Conservation (phyloP, 2,888 invertebrate species). For the Selenia dentaria region DNA sequence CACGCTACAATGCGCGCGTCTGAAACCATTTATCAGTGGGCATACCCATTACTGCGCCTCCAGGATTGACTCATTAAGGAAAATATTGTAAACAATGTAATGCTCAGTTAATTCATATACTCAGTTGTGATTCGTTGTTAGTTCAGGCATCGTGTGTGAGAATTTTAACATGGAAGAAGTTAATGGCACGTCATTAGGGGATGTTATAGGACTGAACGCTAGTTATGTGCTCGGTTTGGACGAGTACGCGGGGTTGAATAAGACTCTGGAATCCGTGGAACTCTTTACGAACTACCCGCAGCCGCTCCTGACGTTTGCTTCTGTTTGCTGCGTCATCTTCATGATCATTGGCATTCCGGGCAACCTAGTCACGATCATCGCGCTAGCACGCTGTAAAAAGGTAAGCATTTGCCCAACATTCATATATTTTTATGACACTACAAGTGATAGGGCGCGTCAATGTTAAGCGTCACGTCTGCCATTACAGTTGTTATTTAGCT, state of each 20-base stretch:
- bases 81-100: constrained; percentile 53
- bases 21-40: constrained; percentile 47
- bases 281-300: constrained; percentile 89
- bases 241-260: constrained; percentile 47
- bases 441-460: too few species aligned
- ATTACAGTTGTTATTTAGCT: too few species aligned
- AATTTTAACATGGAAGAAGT: constrained; percentile 46
- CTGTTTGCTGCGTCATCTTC: constrained; percentile 88
- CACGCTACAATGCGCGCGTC: constrained; percentile 27
- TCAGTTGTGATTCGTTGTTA: constrained; percentile 50
- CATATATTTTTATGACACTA: too few species aligned
- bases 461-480: too few species aligned
- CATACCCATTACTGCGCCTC: constrained; percentile 50
- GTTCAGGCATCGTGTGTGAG: constrained; percentile 14
- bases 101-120: constrained; percentile 44
- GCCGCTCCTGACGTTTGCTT: constrained; percentile 87
- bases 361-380: constrained; percentile 90
- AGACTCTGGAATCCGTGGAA: constrained; percentile 58
- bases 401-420: constrained; percentile 73
- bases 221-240: constrained; percentile 46
- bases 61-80: constrained; percentile 69
- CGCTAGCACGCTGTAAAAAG: constrained; percentile 90
- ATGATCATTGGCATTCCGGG: constrained; percentile 92
- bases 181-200: constrained; percentile 39
- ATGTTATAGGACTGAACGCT: neutral